Evolutionary conservation across 2,113 vertebrate species (phyloP), one percentile per base, ranked within the genome.

Genomic region (Spea bombifrons): DNA sequence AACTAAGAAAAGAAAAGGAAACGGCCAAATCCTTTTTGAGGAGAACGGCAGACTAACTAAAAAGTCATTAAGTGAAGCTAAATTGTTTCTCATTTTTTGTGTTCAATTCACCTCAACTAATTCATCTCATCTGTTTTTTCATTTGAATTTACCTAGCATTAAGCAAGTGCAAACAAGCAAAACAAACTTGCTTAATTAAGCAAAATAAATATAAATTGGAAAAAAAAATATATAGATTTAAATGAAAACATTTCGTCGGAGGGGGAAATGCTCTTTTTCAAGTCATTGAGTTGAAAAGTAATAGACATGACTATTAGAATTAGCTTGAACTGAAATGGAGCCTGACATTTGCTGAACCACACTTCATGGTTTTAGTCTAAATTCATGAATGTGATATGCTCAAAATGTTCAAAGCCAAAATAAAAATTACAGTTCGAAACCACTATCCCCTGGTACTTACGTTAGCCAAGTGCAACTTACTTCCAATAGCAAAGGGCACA

Each of bases 401-500:
- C 48, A 66, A 52, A 49, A 75, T 6, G 5, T 65, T 30, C 6
- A 49, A n/a, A 50, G 61, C 73, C 73, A 75, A 75, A 75, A 75
- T 43, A 66, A 52, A 66, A 75, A 75, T 75, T 66, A 75, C 49
- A 66, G 63, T 66, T 7, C 59, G 65, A 65, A 63, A 75, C 73
- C 73, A 75, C 48, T 75, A 50, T 75, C 73, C 57, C 30, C n/a
- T 75, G 73, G 63, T 66, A 16, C 61, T 66, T 53, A 6, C 7
- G n/a, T 52, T 75, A 63, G 63, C 73, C 17, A 52, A 53, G 7
- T 45, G 8, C 63, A 75, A 52, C 9, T 45, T 46, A 48, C 13
- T 13, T 66, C 50, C 12, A 64, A 44, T 63, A 66, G 49, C 8
- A 46, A 44, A 66, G 61, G 61, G 50, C 59, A 75, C 8, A 64